Evolutionary conservation across 2,888 invertebrate species (phyloP), one percentile per base, ranked within the genome.

Genomic region (Anarsia innoxiella): DNA sequence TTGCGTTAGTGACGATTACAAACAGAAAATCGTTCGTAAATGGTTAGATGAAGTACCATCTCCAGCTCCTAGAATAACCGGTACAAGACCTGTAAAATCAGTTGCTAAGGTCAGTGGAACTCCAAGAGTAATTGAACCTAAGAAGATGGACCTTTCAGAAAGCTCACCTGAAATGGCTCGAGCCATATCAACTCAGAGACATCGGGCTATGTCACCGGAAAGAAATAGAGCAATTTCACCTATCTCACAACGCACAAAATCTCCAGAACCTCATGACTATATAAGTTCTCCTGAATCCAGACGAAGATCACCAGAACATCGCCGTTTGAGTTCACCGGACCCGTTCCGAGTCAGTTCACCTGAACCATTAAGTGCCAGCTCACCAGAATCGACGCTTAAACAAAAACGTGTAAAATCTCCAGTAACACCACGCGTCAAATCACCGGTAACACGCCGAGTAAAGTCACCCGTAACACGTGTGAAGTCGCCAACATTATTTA

Each of bases 31-130:
- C 57, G 92, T 93, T n/a, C 87, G 90, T 44, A 91, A 91, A 70
- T 93, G 93, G 93, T 65, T 93, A 34, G 91, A 93, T 54, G 89
- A 90, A 53, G 90, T 93, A 4, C 91, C 91, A 2, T 51, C 66
- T 19, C 70, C 70, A 11, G 42, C 49, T 6, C 50, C 58, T 12
- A 51, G 35, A 12, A 31, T 23, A 10, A 37, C 55, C 4, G 42
- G 58, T 4, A 47, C 59, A 9, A 69, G 59, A 45, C 61, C 69
- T 0, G 39, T 61, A 0, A 80, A 83, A 46, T 77, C 79, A 2
- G 52, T 80, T 3, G 74, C 77, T n/a, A 85, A 83, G 47, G 69
- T 82, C 1, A 74, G 64, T 51, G 82, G 79, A 12, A 76, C 82
- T 3, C 83, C 83, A 31, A 68, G 74, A 63, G 51, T 65, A 8